Evolutionary conservation across 2,888 invertebrate genomes (phyloP).

Genomic region (Lypha dubia): DNA sequence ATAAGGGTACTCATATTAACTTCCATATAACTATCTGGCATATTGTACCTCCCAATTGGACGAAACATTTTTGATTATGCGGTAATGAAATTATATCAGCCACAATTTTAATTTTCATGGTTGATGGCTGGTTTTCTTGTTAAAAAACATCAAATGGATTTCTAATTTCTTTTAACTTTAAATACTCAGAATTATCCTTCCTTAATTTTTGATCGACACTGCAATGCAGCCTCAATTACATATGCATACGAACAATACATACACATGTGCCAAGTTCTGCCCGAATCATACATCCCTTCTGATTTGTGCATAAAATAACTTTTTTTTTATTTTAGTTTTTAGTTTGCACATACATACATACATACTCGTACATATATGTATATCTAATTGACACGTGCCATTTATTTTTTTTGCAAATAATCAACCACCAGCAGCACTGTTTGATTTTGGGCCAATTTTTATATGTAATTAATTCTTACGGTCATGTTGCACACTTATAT

Average conservation of each 20-base stretch:
- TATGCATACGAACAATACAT: background rate
- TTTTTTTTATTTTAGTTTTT: no score
- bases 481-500: background rate
- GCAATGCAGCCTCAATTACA: background rate
- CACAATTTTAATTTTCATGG: no score
- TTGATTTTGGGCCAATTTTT: background rate
- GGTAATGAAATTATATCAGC: no score
- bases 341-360: conserved; percentile 50
- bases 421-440: conserved; percentile 18
- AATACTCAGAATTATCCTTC: no score
- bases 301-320: conserved; percentile 23
- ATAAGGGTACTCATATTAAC: no score
- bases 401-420: conserved; percentile 20
- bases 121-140: no score
- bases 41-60: no score
- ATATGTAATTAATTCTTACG: background rate
- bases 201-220: conserved; percentile 5
- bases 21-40: no score
- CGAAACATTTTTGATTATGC: no score
- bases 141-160: no score
- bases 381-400: conserved; percentile 60
- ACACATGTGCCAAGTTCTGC: background rate
- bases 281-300: conserved; percentile 22
- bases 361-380: no score
- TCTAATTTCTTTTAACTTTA: no score